Evolutionary conservation across 2,888 invertebrate genomes (phyloP).

Genomic region (Cantharis lateralis): DNA sequence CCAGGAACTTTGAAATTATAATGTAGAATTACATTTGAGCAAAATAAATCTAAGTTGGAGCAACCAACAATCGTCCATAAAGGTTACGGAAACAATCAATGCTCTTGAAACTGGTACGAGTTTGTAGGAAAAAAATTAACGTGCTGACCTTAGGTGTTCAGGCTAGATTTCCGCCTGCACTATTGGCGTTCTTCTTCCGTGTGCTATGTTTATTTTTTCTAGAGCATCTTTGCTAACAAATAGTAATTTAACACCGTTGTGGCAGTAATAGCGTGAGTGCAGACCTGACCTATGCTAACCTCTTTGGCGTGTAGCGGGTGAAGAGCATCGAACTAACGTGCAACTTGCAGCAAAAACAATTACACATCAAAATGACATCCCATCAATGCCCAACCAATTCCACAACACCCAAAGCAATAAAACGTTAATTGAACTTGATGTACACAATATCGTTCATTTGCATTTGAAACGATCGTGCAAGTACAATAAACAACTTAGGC

Average conservation of each 20-base stretch:
- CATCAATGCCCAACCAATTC: conserved; percentile 38
- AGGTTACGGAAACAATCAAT: conserved; percentile 10
- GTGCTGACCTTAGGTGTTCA: conserved; percentile 23
- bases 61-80: not conserved
- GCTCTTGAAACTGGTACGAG: conserved; percentile 14
- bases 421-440: conserved; percentile 40
- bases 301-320: conserved; percentile 32
- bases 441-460: conserved; percentile 34
- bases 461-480: conserved; percentile 33
- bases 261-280: conserved; percentile 42
- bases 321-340: conserved; percentile 40
- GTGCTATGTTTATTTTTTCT: conserved; percentile 39
- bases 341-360: conserved; percentile 44
- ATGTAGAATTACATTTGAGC: not conserved
- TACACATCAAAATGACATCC: conserved; percentile 43
- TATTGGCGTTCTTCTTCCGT: conserved; percentile 35
- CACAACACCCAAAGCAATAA: conserved; percentile 41
- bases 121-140: conserved; percentile 5
- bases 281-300: conserved; percentile 44
- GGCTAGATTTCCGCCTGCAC: conserved; percentile 23
- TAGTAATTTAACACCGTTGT: conserved; percentile 42
- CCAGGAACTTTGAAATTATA: not conserved
- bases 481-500: not conserved
- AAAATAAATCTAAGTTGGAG: not conserved
- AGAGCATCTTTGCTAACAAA: conserved; percentile 34